Percentiles rank a stretch among this genome's conserved stretches.
These are phyloP conservation scores for Cottoperca gobio DNA, from an alignment of 2,797 vertebrate genomes.

Conservation along the genomic window DNA sequence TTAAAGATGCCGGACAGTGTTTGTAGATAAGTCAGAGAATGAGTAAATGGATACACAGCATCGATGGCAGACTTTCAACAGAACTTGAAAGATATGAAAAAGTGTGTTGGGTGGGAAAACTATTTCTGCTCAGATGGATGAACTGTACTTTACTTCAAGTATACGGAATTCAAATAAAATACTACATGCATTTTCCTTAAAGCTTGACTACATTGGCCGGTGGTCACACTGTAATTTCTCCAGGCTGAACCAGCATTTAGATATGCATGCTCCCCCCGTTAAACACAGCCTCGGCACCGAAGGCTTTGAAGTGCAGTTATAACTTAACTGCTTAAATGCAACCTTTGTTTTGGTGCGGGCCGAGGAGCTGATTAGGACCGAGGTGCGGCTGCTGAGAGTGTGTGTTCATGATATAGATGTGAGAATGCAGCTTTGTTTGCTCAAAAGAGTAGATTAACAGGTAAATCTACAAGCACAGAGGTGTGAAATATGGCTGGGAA, in stretches of 20 bases:
- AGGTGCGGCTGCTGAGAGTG: conserved; percentile 22
- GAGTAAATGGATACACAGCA: conserved; percentile 29
- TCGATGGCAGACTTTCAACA: conserved; percentile 14
- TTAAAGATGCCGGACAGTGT: conserved; percentile 65
- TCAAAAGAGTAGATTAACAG: conserved; percentile 7
- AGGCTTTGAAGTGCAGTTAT: conserved; percentile 41
- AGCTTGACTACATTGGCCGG: neutral
- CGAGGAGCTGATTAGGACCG: conserved; percentile 16
- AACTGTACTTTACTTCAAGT: conserved; percentile 16
- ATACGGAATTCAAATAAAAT: neutral
- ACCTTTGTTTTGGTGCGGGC: conserved; percentile 35
- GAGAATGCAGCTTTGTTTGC: conserved; percentile 4
- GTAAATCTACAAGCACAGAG: neutral
- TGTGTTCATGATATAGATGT: neutral
- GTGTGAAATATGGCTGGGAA: conserved; percentile 6
- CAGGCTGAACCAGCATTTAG: conserved; percentile 28
- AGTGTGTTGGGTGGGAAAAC: conserved; percentile 10
- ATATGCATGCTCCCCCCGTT: neutral
- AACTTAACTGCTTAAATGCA: conserved; percentile 43
- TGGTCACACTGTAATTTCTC: conserved; percentile 35
- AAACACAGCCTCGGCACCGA: conserved; percentile 30
- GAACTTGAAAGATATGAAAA: neutral
- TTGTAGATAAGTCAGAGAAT: conserved; percentile 54
- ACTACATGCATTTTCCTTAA: neutral
- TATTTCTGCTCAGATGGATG: neutral